Conservation (phyloP, 2,797 vertebrate genomes). For the Propithecus perrieri region DNA sequence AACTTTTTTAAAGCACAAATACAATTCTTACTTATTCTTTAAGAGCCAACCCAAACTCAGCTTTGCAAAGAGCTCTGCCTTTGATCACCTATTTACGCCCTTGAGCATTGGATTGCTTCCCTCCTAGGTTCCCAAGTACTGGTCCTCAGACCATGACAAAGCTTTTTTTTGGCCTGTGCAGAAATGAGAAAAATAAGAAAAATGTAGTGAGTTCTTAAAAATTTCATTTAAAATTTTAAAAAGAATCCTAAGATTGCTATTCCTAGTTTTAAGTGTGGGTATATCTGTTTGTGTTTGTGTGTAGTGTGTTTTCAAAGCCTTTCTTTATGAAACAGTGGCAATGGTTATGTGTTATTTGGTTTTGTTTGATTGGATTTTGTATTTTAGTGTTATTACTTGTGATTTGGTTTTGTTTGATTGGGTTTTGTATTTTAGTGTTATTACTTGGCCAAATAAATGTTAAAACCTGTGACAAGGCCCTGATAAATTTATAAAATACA, state of each 20-base stretch:
- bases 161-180: neutral
- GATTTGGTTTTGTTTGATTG: neutral
- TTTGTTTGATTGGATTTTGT: neutral
- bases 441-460: neutral
- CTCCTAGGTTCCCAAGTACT: neutral
- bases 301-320: neutral
- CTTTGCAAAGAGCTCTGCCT: neutral
- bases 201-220: neutral
- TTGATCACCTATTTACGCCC: neutral
- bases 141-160: neutral
- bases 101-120: neutral
- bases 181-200: neutral
- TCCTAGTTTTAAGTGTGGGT: neutral
- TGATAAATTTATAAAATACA: neutral
- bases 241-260: neutral
- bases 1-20: neutral
- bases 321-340: neutral
- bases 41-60: neutral
- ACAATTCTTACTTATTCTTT: neutral
- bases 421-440: neutral
- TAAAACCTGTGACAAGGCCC: neutral
- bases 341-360: neutral
- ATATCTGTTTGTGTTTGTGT: neutral
- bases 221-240: neutral
- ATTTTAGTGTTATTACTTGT: neutral